phyloP scores from a whole-genome alignment of 2,113 vertebrate genomes.

The human (Homo sapiens) region DNA sequence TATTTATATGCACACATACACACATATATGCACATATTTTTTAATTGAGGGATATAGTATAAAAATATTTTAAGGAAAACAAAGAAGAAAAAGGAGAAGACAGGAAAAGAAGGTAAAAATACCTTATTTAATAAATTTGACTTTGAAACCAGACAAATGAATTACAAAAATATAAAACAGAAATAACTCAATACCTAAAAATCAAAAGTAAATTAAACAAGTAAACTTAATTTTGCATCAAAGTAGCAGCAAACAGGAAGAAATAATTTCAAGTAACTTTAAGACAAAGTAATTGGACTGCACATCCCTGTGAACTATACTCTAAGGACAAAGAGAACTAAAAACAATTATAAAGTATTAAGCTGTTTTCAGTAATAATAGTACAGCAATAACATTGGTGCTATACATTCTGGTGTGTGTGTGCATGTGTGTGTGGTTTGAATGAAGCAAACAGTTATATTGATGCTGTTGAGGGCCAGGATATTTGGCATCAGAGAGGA shows the following conservation, averaged over 20 bases:
- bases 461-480: not conserved
- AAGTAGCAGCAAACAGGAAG: not conserved
- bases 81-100: not conserved
- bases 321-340: not conserved
- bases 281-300: not conserved
- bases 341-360: not conserved
- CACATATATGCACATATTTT: not conserved
- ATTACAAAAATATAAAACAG: not conserved
- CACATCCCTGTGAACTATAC: not conserved
- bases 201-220: constrained; percentile 27
- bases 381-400: not conserved
- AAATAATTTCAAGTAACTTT: not conserved
- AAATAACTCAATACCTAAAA: not conserved
- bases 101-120: not conserved
- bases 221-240: not conserved
- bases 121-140: not conserved
- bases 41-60: not conserved
- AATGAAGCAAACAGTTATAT: not conserved
- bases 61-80: not conserved
- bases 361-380: not conserved
- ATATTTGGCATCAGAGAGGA: not conserved
- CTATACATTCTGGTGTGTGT: not conserved
- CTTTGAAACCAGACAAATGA: not conserved
- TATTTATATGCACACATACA: not conserved
- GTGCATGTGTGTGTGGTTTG: not conserved